Base-by-base conservation (phyloP, 2,113 vertebrate species). In the Accipiter virgatus region DNA sequence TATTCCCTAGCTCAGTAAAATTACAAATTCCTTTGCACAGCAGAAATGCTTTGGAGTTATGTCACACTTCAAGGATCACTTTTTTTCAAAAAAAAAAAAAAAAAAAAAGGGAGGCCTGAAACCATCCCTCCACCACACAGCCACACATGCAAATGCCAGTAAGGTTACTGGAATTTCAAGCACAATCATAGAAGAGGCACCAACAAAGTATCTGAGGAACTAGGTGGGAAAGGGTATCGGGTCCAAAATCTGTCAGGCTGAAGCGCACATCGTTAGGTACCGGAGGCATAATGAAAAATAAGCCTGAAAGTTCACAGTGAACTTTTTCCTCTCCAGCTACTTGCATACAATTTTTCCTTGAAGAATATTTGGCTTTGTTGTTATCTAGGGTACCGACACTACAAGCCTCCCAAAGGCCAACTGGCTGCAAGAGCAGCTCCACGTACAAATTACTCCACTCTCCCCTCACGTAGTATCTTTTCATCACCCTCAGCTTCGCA, bases 1-100 rank as follows among this genome's bases (percentile, higher is more conserved):
- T 67, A 93, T 55, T 89, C 74, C 58, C 86, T 75, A 89, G 62
- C 73, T 95, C 78, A 86, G 47, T 93, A 93, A 96, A 96, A 95
- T 68, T 47, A 92, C 66, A 90, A 87, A 95, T 81, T 93, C 72
- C 58, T 68, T 65, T 71, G 55, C 70, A 89, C 31, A 91, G 81
- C 78, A 92, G 21, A 95, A 95, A 94, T 42, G 36, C 48, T 95
- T 91, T 19, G 72, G 75, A 94, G 58, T 81, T 94, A 79, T 72
- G 72, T 91, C 95, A 89, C 65, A 94, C 40, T 95, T 94, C 61
- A 95, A 71, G 53, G 58, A 89, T 55, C 25, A 34, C 32, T 13
- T 88, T 32, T 53, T 73, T 38, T 31, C 2, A 9, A 26, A 43
- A 73, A 31, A 77, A 48, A 77, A 15, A 9, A 26, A 34, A 73